Percentiles rank a stretch among this genome's conserved stretches.
These are phyloP conservation scores for Cepaea nemoralis DNA, from an alignment of 1,140 invertebrate species.

Conservation along the genomic window DNA sequence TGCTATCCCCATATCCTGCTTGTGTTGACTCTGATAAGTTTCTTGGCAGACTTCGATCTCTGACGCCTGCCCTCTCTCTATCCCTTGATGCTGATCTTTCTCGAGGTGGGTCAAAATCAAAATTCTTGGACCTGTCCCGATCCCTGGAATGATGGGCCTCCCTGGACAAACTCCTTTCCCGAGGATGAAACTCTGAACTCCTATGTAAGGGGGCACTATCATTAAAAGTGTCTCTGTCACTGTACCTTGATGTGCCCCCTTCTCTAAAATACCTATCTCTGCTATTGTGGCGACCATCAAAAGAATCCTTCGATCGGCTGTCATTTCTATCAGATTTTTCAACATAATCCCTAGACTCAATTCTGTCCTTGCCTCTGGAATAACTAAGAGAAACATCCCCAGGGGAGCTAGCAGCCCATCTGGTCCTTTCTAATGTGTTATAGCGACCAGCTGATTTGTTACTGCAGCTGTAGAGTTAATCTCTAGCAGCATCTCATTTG, in stretches of 20 bases:
- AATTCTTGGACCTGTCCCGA: conserved; percentile 9
- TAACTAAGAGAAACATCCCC: conserved; percentile 17
- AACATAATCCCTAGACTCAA: background rate
- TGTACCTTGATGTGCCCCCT: background rate
- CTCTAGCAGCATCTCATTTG: background rate
- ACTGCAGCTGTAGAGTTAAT: background rate
- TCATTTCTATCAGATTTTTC: background rate
- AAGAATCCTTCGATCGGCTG: background rate
- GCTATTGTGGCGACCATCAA: conserved; percentile 6
- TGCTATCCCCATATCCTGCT: conserved; percentile 4
- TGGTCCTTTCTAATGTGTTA: conserved; percentile 21
- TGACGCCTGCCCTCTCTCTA: background rate
- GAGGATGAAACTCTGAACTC: conserved; percentile 15
- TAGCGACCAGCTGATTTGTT: background rate
- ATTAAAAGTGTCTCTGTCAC: background rate
- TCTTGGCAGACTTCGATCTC: conserved; percentile 34
- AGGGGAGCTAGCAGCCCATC: conserved; percentile 17
- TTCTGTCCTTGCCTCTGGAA: conserved; percentile 20
- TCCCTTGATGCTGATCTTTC: background rate
- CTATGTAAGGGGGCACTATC: background rate
- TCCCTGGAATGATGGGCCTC: background rate
- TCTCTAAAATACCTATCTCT: conserved; percentile 18
- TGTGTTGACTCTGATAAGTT: conserved; percentile 29
- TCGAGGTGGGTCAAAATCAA: conserved; percentile 31
- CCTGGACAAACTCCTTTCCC: background rate